A percentile compares a stretch with the other conserved stretches of the same genome.
phyloP scores from a whole-genome alignment of 2,113 vertebrate species.

The Romanogobio albipinnatus region DNA sequence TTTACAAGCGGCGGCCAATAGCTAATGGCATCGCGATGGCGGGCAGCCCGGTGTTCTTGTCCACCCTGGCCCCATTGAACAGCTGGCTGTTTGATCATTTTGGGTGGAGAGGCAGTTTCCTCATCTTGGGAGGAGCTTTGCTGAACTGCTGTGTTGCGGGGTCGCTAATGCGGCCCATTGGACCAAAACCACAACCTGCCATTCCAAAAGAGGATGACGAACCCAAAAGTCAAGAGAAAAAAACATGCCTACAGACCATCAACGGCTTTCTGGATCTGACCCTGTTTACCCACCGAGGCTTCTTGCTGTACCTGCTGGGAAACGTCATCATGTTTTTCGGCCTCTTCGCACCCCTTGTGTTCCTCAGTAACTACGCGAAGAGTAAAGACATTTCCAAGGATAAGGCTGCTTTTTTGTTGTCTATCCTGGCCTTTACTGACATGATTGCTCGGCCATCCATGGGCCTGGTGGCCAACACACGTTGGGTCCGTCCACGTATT shows the following conservation, averaged over 20 bases:
- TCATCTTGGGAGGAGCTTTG: slow-evolving; percentile 91
- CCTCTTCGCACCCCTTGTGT: slow-evolving; percentile 92
- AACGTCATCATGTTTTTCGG: slow-evolving; percentile 96
- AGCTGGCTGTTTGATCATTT: slow-evolving; percentile 87
- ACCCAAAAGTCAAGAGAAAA: slow-evolving; percentile 68
- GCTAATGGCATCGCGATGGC: slow-evolving; percentile 98
- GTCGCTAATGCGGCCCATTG: slow-evolving; percentile 92
- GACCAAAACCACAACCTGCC: slow-evolving; percentile 71
- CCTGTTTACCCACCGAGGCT: slow-evolving; percentile 92
- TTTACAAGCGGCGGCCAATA: slow-evolving; percentile 89
- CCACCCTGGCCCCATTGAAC: slow-evolving; percentile 90
- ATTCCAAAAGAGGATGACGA: slow-evolving; percentile 44
- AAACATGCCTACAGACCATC: slow-evolving; percentile 81
- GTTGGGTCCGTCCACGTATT: slow-evolving; percentile 87
- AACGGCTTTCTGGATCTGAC: slow-evolving; percentile 92
- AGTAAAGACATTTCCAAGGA: slow-evolving; percentile 86
- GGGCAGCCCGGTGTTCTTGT: slow-evolving; percentile 95
- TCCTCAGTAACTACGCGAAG: slow-evolving; percentile 94
- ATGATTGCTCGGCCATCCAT: slow-evolving; percentile 98
- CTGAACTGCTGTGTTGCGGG: slow-evolving; percentile 97
- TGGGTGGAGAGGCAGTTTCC: slow-evolving; percentile 95
- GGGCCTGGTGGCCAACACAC: slow-evolving; percentile 94
- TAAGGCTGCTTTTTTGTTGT: slow-evolving; percentile 89
- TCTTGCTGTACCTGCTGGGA: slow-evolving; percentile 92
- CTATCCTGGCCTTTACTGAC: slow-evolving; percentile 92